A percentile compares a stretch with the other conserved stretches of the same genome.
phyloP scores from a whole-genome alignment of 2,888 invertebrate genomes.

The Adela reaumurella region DNA sequence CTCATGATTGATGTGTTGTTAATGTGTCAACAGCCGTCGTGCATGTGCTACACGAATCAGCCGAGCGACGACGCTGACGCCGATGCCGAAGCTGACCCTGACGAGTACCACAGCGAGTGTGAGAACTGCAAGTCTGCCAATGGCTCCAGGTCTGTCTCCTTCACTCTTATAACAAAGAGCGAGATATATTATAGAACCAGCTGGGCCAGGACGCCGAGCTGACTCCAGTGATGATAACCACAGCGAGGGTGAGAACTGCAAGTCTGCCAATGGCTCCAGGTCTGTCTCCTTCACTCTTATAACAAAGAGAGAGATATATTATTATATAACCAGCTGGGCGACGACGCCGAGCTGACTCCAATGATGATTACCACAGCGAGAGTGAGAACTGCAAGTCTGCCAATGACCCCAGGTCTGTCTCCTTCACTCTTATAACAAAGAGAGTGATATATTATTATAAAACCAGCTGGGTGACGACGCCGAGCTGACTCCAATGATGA shows the following conservation, averaged over 20 bases:
- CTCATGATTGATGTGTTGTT: too few species aligned
- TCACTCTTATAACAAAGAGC: too few species aligned
- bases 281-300: too few species aligned
- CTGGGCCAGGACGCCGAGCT: too few species aligned
- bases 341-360: too few species aligned
- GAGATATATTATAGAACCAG: too few species aligned
- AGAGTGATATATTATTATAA: too few species aligned
- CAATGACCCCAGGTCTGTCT: conserved; percentile 57
- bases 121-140: conserved; percentile 80
- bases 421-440: too few species aligned
- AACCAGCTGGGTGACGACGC: conserved; percentile 25
- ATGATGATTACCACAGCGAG: conserved; percentile 47
- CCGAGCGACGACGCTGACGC: conserved; percentile 27
- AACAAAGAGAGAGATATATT: too few species aligned
- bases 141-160: conserved; percentile 56
- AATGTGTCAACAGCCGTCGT: conserved; percentile 33
- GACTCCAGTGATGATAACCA: too few species aligned
- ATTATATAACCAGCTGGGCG: too few species aligned
- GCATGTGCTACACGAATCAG: conserved; percentile 36
- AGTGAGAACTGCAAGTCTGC: conserved; percentile 83
- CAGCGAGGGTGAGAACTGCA: conserved; percentile 78
- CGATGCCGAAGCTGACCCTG: conserved; percentile 51
- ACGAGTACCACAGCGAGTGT: conserved; percentile 79
- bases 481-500: conserved; percentile 55
- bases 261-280: conserved; percentile 69